Evolutionary conservation across 2,113 vertebrate species (phyloP).

Genomic region (Microtus montanus): DNA sequence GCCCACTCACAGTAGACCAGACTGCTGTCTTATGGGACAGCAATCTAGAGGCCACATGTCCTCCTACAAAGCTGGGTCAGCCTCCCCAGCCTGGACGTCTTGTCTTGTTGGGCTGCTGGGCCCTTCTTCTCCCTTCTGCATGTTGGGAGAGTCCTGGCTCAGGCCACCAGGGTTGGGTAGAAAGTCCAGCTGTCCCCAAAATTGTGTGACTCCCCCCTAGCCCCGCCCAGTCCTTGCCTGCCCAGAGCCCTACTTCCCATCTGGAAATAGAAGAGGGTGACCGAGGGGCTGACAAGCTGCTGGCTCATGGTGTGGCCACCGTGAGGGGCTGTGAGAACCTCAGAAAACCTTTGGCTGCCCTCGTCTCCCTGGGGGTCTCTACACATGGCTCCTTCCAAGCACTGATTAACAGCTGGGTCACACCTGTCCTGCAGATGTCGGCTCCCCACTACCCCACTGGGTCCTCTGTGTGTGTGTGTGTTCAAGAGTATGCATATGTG

Average conservation of each 20-base stretch:
- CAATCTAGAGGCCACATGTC: neutral
- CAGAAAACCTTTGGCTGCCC: constrained; percentile 72
- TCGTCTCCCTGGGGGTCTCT: constrained; percentile 19
- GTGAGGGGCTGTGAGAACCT: constrained; percentile 54
- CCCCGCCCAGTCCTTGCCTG: neutral
- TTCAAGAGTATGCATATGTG: too few species aligned
- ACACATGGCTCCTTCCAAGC: constrained; percentile 58
- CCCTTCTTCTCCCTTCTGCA: neutral
- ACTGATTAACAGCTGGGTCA: constrained; percentile 77
- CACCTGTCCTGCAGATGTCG: constrained; percentile 76
- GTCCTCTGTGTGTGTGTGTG: neutral
- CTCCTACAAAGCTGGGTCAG: neutral
- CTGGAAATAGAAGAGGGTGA: constrained; percentile 35
- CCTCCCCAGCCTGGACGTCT: neutral
- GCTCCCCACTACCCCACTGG: neutral
- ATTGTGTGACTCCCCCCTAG: neutral
- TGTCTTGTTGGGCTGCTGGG: neutral
- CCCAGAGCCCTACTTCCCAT: neutral
- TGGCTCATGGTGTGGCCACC: neutral
- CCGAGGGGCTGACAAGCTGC: constrained; percentile 30
- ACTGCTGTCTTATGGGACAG: neutral
- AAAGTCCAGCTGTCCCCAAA: constrained; percentile 11
- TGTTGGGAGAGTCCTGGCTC: neutral
- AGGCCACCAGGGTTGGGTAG: neutral
- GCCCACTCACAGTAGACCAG: too few species aligned